Evolutionary conservation across 2,113 vertebrate species (phyloP).

Genomic region (Acanthisitta chloris): DNA sequence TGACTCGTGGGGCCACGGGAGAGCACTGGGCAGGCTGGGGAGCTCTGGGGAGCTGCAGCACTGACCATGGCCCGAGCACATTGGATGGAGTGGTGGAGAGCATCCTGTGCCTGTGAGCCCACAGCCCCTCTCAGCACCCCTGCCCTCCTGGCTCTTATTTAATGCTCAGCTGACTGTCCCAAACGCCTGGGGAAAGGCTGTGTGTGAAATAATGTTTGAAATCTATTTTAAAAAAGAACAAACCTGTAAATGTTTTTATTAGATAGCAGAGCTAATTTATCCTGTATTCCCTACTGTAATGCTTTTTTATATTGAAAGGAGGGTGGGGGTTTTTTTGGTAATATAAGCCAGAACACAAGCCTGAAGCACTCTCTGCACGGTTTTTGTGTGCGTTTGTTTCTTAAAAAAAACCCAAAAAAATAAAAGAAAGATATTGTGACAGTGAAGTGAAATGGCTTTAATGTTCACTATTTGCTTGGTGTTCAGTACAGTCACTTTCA

Average conservation of each 20-base stretch:
- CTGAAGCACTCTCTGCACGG: slow-evolving; percentile 65
- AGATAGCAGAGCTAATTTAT: slow-evolving; percentile 76
- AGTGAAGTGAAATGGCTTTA: slow-evolving; percentile 63
- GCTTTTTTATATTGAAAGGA: slow-evolving; percentile 74
- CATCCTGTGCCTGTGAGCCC: neutral
- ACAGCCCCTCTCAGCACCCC: neutral
- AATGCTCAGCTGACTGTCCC: slow-evolving; percentile 34
- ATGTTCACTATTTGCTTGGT: slow-evolving; percentile 42
- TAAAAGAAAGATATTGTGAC: slow-evolving; percentile 72
- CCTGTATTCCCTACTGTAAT: slow-evolving; percentile 66
- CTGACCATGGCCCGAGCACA: neutral
- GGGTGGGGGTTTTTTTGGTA: slow-evolving; percentile 56
- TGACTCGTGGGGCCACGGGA: neutral
- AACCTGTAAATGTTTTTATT: slow-evolving; percentile 57
- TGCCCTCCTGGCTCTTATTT: neutral
- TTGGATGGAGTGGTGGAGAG: neutral
- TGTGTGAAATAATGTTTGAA: slow-evolving; percentile 44
- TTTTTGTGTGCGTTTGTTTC: slow-evolving; percentile 78
- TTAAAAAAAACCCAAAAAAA: slow-evolving; percentile 54
- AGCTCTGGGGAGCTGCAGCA: neutral
- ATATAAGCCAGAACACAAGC: slow-evolving; percentile 71
- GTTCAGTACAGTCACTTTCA: slow-evolving; percentile 50
- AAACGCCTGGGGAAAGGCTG: slow-evolving; percentile 42
- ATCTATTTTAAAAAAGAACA: slow-evolving; percentile 71
- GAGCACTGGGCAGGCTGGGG: neutral